Evolutionary conservation across 1,140 invertebrate species (phyloP).

Genomic region (Trachymyrmex septentrionalis): DNA sequence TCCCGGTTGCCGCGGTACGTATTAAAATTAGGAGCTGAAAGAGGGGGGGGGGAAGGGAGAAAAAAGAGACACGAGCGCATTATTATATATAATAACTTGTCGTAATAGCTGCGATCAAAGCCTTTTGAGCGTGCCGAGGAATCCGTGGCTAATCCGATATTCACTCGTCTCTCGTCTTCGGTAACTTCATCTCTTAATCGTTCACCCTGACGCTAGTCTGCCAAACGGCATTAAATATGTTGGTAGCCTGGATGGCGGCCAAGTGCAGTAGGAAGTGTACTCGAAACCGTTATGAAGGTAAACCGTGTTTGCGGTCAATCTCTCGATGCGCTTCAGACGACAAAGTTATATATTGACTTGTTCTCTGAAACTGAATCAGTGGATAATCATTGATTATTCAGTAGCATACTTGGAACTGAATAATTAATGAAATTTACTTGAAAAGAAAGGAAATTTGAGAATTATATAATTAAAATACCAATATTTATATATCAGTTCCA

Average conservation of each 20-base stretch:
- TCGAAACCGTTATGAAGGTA: slow-evolving; percentile 48
- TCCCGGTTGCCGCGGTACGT: not conserved
- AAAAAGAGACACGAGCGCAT: slow-evolving; percentile 27
- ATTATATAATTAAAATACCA: too few relatives aligned
- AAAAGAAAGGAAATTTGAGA: too few relatives aligned
- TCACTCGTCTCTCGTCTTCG: slow-evolving; percentile 52
- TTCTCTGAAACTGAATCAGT: too few relatives aligned
- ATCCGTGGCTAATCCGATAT: slow-evolving; percentile 55
- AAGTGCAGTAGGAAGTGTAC: slow-evolving; percentile 20
- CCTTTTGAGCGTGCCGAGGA: slow-evolving; percentile 42
- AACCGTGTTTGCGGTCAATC: slow-evolving; percentile 1
- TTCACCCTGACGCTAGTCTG: not conserved
- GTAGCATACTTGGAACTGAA: too few relatives aligned
- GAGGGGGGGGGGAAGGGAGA: not conserved
- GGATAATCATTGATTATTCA: too few relatives aligned
- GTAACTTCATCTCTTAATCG: slow-evolving; percentile 55
- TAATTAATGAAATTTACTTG: too few relatives aligned
- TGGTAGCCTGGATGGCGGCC: slow-evolving; percentile 42
- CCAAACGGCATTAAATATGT: not conserved
- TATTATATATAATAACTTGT: slow-evolving; percentile 51
- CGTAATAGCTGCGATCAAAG: slow-evolving; percentile 66
- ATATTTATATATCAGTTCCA: too few relatives aligned
- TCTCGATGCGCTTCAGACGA: not conserved
- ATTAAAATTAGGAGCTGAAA: slow-evolving; percentile 30
- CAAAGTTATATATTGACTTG: not conserved